Percentiles rank a stretch among this genome's conserved stretches.
Conservation (phyloP, 2,797 vertebrate genomes). For the Pogoniulus pusillus region DNA sequence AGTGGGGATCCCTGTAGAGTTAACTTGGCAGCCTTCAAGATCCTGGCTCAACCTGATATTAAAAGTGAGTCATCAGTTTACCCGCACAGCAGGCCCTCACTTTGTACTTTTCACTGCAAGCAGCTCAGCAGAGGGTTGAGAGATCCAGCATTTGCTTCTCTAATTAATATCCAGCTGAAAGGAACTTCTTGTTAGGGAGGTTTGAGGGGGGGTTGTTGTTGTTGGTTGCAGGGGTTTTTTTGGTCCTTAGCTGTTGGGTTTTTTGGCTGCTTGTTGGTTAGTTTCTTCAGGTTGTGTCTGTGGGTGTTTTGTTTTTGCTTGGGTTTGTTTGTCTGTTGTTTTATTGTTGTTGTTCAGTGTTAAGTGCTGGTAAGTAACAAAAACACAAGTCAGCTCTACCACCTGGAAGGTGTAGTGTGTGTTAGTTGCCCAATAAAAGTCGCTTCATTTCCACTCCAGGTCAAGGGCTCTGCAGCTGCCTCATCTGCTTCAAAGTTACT, state of each 20-base stretch:
- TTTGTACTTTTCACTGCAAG: conserved; percentile 75
- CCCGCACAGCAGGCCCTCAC: conserved; percentile 77
- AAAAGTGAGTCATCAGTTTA: conserved; percentile 85
- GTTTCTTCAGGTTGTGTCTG: background rate
- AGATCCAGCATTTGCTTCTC: conserved; percentile 58
- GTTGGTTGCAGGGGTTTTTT: fast-evolving
- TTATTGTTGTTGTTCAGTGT: background rate
- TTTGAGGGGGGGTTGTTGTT: fast-evolving
- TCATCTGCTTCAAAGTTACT: background rate
- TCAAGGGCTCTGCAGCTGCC: background rate
- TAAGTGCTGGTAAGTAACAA: conserved; percentile 10
- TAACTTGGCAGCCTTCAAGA: conserved; percentile 75
- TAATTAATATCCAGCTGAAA: conserved; percentile 75
- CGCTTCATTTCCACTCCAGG: background rate
- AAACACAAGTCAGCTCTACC: background rate
- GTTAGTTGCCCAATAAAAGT: background rate
- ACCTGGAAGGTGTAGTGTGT: background rate
- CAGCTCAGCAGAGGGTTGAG: conserved; percentile 54
- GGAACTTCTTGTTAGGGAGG: conserved; percentile 63
- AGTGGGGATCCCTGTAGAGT: conserved; percentile 79
- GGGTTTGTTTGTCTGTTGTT: background rate
- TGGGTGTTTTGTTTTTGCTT: background rate
- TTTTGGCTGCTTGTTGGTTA: too few relatives aligned
- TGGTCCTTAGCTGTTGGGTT: background rate
- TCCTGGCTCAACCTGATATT: conserved; percentile 81